phyloP scores from a whole-genome alignment of 2,113 vertebrate species.

The Ploceus nigricollis region DNA sequence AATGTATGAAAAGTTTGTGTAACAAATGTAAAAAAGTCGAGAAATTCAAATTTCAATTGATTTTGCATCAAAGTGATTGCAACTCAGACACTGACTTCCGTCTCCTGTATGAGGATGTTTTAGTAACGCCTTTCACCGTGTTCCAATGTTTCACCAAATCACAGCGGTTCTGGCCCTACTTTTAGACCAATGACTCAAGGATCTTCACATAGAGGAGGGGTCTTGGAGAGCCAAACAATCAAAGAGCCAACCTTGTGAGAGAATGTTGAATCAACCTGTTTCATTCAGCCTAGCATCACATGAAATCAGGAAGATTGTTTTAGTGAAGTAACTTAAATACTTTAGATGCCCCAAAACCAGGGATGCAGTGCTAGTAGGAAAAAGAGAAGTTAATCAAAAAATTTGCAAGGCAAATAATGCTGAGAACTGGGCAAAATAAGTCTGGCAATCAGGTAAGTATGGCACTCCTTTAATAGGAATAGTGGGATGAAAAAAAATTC shows the following conservation, averaged over 20 bases:
- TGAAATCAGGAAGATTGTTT: neutral
- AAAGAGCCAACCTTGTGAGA: neutral
- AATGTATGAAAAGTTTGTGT: neutral
- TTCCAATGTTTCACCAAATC: neutral
- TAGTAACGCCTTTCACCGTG: rapidly evolving
- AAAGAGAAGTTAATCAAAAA: neutral
- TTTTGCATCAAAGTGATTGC: neutral
- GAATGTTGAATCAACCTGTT: neutral
- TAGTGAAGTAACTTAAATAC: neutral
- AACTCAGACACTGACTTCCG: neutral
- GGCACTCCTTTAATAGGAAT: neutral
- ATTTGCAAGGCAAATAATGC: neutral
- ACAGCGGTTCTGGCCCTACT: neutral
- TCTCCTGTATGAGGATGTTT: neutral
- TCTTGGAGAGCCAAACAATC: neutral
- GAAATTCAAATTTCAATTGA: neutral
- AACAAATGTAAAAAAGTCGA: neutral
- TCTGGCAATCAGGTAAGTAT: neutral
- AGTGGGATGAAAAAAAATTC: neutral
- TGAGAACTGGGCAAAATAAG: neutral
- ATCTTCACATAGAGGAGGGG: neutral
- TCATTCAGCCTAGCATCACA: neutral
- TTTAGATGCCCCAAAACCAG: neutral
- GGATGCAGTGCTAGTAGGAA: neutral
- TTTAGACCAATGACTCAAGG: neutral